phyloP scores from a whole-genome alignment of 2,888 invertebrate genomes.

The Brenthis ino region DNA sequence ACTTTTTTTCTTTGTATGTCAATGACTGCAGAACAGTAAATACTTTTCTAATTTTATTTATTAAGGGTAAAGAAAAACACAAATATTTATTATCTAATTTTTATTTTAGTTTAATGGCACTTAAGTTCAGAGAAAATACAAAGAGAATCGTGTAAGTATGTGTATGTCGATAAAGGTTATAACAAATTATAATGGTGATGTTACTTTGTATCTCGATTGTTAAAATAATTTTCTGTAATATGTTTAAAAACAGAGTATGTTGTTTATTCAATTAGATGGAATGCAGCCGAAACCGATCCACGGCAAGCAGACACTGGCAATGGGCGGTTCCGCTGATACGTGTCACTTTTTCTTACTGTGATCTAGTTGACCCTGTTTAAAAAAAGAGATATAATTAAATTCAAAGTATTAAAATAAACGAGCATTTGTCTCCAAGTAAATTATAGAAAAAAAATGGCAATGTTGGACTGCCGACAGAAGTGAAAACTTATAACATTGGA shows the following conservation, averaged over 20 bases:
- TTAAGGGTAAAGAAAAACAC: neutral
- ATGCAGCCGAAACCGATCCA: slow-evolving; percentile 48
- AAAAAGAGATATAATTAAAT: slow-evolving; percentile 9
- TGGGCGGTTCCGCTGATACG: slow-evolving; percentile 40
- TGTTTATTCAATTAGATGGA: slow-evolving; percentile 38
- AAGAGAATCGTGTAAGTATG: neutral
- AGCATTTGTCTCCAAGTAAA: too few relatives aligned
- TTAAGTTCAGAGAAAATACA: slow-evolving; percentile 12
- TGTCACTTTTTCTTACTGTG: slow-evolving; percentile 70
- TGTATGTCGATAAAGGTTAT: too few relatives aligned
- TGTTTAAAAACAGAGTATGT: neutral
- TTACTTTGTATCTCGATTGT: neutral
- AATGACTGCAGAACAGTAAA: too few relatives aligned
- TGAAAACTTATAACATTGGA: too few relatives aligned
- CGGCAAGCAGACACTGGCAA: slow-evolving; percentile 42
- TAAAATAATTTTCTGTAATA: slow-evolving; percentile 1
- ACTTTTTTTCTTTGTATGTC: too few relatives aligned
- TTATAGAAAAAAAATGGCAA: too few relatives aligned
- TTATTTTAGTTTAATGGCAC: slow-evolving; percentile 18
- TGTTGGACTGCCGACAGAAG: too few relatives aligned
- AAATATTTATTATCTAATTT: neutral
- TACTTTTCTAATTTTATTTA: too few relatives aligned
- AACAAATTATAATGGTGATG: neutral
- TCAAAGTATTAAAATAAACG: neutral
- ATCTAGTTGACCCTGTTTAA: slow-evolving; percentile 54